Conservation (phyloP, 2,113 vertebrate species). For the Porphyrio hochstetteri region DNA sequence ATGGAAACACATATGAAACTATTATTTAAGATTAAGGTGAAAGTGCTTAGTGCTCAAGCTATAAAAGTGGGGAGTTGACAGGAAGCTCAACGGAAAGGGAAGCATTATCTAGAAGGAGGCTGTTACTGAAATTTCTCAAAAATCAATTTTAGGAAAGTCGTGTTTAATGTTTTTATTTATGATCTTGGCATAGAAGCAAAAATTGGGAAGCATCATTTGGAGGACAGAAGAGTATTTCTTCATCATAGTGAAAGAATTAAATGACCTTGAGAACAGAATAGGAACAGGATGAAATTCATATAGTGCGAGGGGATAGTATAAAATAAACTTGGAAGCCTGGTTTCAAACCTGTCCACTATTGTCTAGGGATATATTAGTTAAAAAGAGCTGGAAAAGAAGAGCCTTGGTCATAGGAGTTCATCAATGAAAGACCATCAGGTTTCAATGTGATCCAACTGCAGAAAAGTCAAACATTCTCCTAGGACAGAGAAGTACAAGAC, state of each 20-base stretch:
- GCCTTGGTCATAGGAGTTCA: neutral
- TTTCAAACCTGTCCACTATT: neutral
- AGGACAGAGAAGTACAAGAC: neutral
- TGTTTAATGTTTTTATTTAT: slow-evolving; percentile 22
- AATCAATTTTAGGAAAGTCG: neutral
- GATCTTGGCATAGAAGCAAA: neutral
- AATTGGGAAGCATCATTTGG: neutral
- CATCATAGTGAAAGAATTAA: neutral
- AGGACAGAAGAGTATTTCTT: neutral
- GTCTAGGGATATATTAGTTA: neutral
- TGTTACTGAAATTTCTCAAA: slow-evolving; percentile 15
- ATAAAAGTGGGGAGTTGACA: neutral
- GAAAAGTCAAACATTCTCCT: neutral
- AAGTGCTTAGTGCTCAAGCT: neutral
- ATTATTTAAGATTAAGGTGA: neutral
- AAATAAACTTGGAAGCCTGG: neutral
- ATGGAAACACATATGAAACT: neutral
- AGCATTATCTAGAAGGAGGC: neutral
- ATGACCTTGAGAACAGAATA: neutral
- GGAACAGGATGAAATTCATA: neutral
- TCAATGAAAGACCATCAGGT: neutral
- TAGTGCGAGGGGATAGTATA: neutral
- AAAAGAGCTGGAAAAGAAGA: neutral
- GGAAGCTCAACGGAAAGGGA: neutral
- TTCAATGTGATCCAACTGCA: neutral